phyloP scores from a whole-genome alignment of 2,888 invertebrate species.

The Listrodromus nycthemerus region DNA sequence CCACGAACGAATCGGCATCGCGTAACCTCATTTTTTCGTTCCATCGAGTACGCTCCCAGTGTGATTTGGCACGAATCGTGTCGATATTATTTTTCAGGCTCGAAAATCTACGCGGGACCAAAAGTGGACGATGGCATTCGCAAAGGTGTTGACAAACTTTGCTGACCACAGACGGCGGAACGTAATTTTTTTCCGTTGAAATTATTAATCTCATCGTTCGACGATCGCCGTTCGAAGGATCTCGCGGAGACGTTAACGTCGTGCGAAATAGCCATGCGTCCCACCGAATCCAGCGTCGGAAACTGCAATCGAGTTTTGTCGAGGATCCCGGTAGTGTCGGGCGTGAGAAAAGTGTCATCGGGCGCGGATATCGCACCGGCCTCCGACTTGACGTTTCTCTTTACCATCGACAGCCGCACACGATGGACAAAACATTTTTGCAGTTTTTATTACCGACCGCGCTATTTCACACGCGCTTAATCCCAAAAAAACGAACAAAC shows the following conservation, averaged over 20 bases:
- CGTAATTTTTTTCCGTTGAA: constrained; percentile 50
- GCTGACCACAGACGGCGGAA: constrained; percentile 64
- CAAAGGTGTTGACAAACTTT: constrained; percentile 59
- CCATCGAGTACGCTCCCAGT: neutral
- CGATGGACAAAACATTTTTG: too few species aligned
- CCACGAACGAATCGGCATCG: too few species aligned
- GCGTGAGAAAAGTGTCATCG: too few species aligned
- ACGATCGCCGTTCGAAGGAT: neutral
- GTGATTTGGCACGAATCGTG: neutral
- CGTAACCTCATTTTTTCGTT: neutral
- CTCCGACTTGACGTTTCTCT: neutral
- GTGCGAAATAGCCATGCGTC: neutral
- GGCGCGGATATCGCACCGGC: too few species aligned
- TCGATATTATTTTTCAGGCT: constrained; percentile 45
- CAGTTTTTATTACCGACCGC: too few species aligned
- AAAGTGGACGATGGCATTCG: constrained; percentile 33
- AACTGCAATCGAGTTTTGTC: too few species aligned
- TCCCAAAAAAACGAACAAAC: neutral
- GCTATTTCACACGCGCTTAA: too few species aligned
- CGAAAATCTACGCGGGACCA: neutral
- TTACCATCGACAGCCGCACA: too few species aligned
- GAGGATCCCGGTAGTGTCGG: too few species aligned
- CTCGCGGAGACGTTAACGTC: neutral
- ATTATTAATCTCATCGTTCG: neutral
- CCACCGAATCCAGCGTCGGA: too few species aligned